These are phyloP conservation scores for Hybos culiciformis DNA, from an alignment of 2,888 invertebrate species.

Conservation along the genomic window DNA sequence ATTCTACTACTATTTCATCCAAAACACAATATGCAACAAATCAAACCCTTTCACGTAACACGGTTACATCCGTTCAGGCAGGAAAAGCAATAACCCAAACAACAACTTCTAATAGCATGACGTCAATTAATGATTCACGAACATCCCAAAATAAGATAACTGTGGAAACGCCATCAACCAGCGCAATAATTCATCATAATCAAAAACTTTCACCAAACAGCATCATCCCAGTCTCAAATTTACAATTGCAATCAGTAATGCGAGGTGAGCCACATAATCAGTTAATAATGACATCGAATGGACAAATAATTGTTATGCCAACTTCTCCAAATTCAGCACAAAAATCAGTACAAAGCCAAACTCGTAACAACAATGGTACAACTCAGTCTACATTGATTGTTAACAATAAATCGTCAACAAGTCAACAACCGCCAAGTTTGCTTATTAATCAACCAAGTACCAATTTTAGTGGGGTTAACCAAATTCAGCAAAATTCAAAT, in stretches of 20 bases:
- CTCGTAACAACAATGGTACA: conserved; percentile 9
- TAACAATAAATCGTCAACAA: conserved; percentile 12
- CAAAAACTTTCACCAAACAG: conserved; percentile 20
- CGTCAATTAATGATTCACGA: conserved; percentile 3
- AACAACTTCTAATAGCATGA: conserved; percentile 41
- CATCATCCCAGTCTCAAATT: conserved; percentile 19
- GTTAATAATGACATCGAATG: conserved; percentile 35
- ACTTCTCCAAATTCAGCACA: conserved; percentile 18
- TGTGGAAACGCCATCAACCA: neutral
- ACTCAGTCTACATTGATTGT: conserved; percentile 15
- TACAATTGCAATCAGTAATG: conserved; percentile 26
- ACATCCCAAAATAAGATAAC: neutral
- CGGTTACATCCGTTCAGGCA: conserved; percentile 66
- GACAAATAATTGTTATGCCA: conserved; percentile 34
- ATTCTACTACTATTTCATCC: conserved; percentile 5
- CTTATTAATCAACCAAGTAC: conserved; percentile 7
- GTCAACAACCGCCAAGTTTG: conserved; percentile 14
- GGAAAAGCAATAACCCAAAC: conserved; percentile 60
- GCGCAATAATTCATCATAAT: conserved; percentile 9
- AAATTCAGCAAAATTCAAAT: conserved; percentile 3
- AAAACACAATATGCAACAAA: conserved; percentile 10
- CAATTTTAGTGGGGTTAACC: too few relatives aligned
- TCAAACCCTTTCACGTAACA: conserved; percentile 63
- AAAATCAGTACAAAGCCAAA: conserved; percentile 16
- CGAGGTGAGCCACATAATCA: conserved; percentile 24